These are phyloP conservation scores for Galeruca laticollis DNA, from an alignment of 2,888 invertebrate species.

Conservation along the genomic window DNA sequence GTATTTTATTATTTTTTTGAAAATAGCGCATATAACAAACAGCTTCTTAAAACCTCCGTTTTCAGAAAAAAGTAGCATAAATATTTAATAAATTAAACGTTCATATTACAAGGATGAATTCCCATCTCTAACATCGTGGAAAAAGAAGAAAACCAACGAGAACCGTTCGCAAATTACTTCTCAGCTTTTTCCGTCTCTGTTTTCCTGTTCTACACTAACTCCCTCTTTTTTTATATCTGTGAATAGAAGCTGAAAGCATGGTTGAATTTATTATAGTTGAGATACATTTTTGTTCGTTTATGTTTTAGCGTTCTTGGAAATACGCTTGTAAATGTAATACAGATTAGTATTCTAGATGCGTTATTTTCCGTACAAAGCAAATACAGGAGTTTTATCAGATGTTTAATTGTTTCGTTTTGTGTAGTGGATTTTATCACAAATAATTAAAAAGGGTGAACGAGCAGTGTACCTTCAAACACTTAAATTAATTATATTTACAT, in stretches of 20 bases:
- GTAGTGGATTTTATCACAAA: not conserved
- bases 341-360: slow-evolving; percentile 25
- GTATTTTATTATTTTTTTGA: too few species aligned
- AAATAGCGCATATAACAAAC: too few species aligned
- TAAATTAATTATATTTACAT: too few species aligned
- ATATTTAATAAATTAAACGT: too few species aligned
- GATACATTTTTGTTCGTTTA: slow-evolving; percentile 22
- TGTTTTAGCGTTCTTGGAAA: slow-evolving; percentile 25
- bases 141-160: not conserved
- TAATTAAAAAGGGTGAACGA: not conserved
- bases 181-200: slow-evolving; percentile 6
- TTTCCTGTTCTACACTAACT: not conserved
- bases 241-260: slow-evolving; percentile 15
- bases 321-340: slow-evolving; percentile 20
- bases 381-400: slow-evolving; percentile 1
- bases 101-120: not conserved
- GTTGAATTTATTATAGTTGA: slow-evolving; percentile 22
- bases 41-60: too few species aligned
- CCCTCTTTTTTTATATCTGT: slow-evolving; percentile 11
- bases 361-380: slow-evolving; percentile 7
- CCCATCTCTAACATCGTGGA: slow-evolving; percentile 7
- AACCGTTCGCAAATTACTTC: slow-evolving; percentile 18
- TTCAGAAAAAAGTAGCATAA: too few species aligned
- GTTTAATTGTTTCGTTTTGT: not conserved
- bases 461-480: too few species aligned